phyloP scores from a whole-genome alignment of 2,888 invertebrate species.

The Pelosia muscerda region DNA sequence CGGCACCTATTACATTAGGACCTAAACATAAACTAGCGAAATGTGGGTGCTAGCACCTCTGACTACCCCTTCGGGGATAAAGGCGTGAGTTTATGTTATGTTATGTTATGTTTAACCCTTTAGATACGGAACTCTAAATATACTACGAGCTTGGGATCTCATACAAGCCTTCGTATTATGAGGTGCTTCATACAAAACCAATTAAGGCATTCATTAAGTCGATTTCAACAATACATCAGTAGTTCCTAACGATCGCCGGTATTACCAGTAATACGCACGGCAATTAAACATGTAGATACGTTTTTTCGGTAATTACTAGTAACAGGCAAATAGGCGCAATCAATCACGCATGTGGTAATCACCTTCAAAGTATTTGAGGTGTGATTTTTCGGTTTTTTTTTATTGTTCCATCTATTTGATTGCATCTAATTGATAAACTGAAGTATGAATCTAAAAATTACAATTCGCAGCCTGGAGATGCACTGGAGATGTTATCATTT shows the following conservation, averaged over 20 bases:
- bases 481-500: too few relatives aligned
- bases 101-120: too few relatives aligned
- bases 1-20: too few relatives aligned
- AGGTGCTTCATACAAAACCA: conserved; percentile 17
- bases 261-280: conserved; percentile 54
- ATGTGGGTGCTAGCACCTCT: too few relatives aligned
- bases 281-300: conserved; percentile 63
- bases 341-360: conserved; percentile 38
- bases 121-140: too few relatives aligned
- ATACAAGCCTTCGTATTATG: conserved; percentile 50
- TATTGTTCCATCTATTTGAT: too few relatives aligned
- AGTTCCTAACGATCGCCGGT: conserved; percentile 55
- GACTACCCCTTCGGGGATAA: too few relatives aligned
- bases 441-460: too few relatives aligned
- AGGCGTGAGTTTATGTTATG: too few relatives aligned
- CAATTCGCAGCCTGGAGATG: too few relatives aligned
- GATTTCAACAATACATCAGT: conserved; percentile 63
- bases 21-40: too few relatives aligned
- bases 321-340: conserved; percentile 34
- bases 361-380: neutral
- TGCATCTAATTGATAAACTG: too few relatives aligned
- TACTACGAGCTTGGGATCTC: neutral
- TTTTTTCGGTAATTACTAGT: conserved; percentile 72
- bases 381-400: neutral
- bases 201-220: conserved; percentile 34